Evolutionary conservation across 1,140 invertebrate species (phyloP).

Genomic region (Hylaeus anthracinus): DNA sequence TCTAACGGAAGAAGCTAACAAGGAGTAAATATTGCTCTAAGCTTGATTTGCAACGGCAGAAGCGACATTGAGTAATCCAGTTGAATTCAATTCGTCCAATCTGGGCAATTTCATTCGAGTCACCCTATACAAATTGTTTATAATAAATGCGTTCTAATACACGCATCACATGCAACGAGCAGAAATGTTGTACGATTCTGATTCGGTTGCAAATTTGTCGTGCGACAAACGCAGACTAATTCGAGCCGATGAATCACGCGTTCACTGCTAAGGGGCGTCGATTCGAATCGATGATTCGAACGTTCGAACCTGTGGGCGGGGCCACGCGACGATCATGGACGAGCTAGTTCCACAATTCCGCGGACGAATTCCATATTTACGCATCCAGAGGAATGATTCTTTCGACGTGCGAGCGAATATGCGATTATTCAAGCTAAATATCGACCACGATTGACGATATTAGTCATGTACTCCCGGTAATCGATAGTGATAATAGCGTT

Average conservation of each 20-base stretch:
- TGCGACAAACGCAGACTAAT: not conserved
- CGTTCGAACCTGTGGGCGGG: not conserved
- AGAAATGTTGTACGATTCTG: not conserved
- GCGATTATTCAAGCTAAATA: constrained; percentile 36
- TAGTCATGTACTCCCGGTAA: constrained; percentile 43
- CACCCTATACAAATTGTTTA: not conserved
- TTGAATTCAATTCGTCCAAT: not conserved
- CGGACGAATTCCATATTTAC: constrained; percentile 41
- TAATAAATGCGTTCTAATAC: not conserved
- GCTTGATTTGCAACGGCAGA: not conserved
- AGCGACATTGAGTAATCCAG: not conserved
- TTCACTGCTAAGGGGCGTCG: not conserved
- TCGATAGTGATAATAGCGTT: constrained; percentile 45
- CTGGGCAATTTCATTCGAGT: not conserved
- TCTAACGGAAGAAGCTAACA: too few relatives aligned
- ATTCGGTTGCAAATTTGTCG: constrained; percentile 16
- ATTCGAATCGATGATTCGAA: not conserved
- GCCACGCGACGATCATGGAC: not conserved
- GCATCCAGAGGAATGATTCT: constrained; percentile 47
- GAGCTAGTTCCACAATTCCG: constrained; percentile 24
- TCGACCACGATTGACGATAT: constrained; percentile 30
- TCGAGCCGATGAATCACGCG: not conserved
- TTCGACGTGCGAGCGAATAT: constrained; percentile 29
- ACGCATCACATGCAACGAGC: not conserved
- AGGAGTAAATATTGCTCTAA: not conserved